phyloP scores from a whole-genome alignment of 2,888 invertebrate genomes.

The Volucella zonaria region DNA sequence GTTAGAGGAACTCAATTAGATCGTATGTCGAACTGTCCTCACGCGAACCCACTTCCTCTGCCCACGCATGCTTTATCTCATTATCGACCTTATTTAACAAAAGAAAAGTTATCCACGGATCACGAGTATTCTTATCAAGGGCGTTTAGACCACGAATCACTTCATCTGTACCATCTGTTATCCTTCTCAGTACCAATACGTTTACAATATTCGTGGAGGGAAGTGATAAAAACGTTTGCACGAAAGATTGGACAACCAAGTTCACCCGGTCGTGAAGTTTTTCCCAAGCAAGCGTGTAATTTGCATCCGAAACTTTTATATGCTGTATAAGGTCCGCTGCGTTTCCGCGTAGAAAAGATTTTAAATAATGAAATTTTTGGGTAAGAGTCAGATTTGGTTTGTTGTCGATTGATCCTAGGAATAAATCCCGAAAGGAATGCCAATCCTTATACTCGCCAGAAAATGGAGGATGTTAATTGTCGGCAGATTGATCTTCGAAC shows the following conservation, averaged over 20 bases:
- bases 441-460: slow-evolving; percentile 6
- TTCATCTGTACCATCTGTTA: slow-evolving; percentile 30
- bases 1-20: slow-evolving; percentile 28
- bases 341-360: too few relatives aligned
- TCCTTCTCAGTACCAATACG: neutral
- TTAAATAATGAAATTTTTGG: too few relatives aligned
- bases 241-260: too few relatives aligned
- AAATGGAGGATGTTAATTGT: neutral
- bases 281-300: too few relatives aligned
- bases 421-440: slow-evolving; percentile 1
- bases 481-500: neutral
- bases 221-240: too few relatives aligned
- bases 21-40: slow-evolving; percentile 2
- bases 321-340: too few relatives aligned
- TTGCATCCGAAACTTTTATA: too few relatives aligned
- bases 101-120: slow-evolving; percentile 55
- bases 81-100: slow-evolving; percentile 42
- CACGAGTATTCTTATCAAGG: slow-evolving; percentile 43
- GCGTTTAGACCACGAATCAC: too few relatives aligned
- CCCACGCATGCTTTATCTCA: slow-evolving; percentile 33
- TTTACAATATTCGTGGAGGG: too few relatives aligned
- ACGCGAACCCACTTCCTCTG: slow-evolving; percentile 26
- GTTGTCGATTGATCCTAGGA: neutral
- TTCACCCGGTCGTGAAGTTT: too few relatives aligned
- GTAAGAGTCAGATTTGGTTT: neutral